A percentile compares a stretch with the other conserved stretches of the same genome.
Evolutionary conservation across 2,888 invertebrate species (phyloP).

Genomic region (Eulithis prunata): DNA sequence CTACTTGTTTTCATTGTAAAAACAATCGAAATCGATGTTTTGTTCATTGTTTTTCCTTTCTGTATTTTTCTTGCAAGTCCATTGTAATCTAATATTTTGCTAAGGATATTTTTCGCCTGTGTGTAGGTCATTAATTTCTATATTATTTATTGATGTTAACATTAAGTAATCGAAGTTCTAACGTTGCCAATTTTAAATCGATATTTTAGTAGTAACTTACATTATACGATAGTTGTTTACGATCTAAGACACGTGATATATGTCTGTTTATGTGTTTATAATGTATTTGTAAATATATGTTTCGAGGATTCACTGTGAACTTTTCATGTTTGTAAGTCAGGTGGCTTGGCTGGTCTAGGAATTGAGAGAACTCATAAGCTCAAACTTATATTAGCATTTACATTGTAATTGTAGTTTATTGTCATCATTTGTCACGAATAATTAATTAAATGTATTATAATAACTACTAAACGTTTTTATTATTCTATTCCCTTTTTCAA

Average conservation of each 20-base stretch:
- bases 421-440: slow-evolving; percentile 79
- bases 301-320: slow-evolving; percentile 50
- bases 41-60: neutral
- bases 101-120: no score
- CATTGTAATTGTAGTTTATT: slow-evolving; percentile 65
- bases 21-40: neutral
- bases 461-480: slow-evolving; percentile 47
- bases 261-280: slow-evolving; percentile 41
- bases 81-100: no score
- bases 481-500: neutral
- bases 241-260: slow-evolving; percentile 28
- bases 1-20: neutral
- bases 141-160: slow-evolving; percentile 16
- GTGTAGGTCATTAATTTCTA: neutral
- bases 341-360: slow-evolving; percentile 78
- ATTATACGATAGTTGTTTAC: slow-evolving; percentile 16
- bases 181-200: slow-evolving; percentile 24
- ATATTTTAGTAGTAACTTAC: slow-evolving; percentile 14
- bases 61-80: no score
- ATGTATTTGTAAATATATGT: slow-evolving; percentile 57
- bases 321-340: slow-evolving; percentile 53
- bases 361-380: slow-evolving; percentile 81
- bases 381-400: slow-evolving; percentile 73
- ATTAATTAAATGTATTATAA: slow-evolving; percentile 76
- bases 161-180: slow-evolving; percentile 18